Base-by-base conservation (phyloP, 2,113 vertebrate species). In the Pterophyllum scalare region DNA sequence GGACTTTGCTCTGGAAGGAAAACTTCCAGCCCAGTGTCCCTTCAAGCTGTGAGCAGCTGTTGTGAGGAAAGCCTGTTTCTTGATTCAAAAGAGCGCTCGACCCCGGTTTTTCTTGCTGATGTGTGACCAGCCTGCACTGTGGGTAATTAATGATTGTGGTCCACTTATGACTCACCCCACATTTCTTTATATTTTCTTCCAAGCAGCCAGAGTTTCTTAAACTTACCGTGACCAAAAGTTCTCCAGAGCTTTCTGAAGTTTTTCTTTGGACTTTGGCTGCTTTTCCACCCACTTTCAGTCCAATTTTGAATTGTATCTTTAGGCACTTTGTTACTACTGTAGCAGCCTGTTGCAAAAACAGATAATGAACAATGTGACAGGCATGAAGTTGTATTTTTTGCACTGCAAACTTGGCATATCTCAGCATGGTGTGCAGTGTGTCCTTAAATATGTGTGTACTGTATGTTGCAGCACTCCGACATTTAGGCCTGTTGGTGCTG, bases 31-130 rank as follows among this genome's bases (percentile, higher is more conserved):
- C 43, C 46, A 19, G 26, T 61, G 17, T 33, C 62, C 49, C 56
- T 61, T 64, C 75, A 81, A 80, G 86, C 84, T 77, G 79, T 79
- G 81, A 6, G 46, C 52, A 38, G 38, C 38, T 81, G 22, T 9
- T 58, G 35, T 64, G 2, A 3, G 54, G 59, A 60, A 80, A 15
- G 3, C 7, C 11, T 15, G 52, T 46, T 13, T 43, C 75, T 79
- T 38, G 7, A 61, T 56, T 46, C 70, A 82, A 62, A 57, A 35
- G 54, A 24, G n/a, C n/a, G 28, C 0, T 61, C 15, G 6, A 12
- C 11, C 35, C 20, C 43, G 9, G 0, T 19, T 74, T 43, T 59
- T 60, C 12, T 43, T 20, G 17, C 38, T 19, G 20, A 38, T 31
- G 10, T 56, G 4, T 38, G 9, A 58, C 20, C 38, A 12, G 9